Base-by-base conservation (phyloP, 1,140 invertebrate genomes). In the Reticulitermes speratus region DNA sequence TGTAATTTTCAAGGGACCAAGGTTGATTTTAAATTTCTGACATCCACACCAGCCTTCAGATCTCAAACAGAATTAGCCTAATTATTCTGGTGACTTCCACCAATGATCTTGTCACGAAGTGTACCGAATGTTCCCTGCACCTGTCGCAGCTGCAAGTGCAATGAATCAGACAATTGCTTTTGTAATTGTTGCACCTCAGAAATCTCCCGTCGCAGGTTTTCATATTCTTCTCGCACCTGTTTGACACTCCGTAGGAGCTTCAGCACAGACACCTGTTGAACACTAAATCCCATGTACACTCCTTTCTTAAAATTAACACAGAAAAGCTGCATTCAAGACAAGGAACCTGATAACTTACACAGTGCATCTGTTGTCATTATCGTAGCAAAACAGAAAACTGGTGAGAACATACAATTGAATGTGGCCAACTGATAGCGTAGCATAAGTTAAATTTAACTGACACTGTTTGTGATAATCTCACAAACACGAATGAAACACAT, bases 171-270 rank as follows among this genome's bases (percentile, higher is more conserved):
- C 86, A 93, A 90, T 89, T 94, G 93, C 88, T 92, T 93, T 87
- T 94, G 93, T 84, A 94, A 88, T 87, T 93, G 92, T 85, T 93
- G 93, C 87, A 93, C 91, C 87, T 94, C 93, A 75, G 91, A 90
- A 87, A 94, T 93, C 89, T 94, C 93, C 90, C 93, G 91, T 83
- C 92, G 91, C 82, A 94, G 89, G 38, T 91, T 92, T 88, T 93
- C 91, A 88, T 93, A 93, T 88, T 94, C 93, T 89, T 93, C 91
- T 89, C 90, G 92, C 38, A 94, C 93, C 89, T 93, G 92, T 83
- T 92, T 92, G 87, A 94, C 92, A 69, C 92, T 92, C 87, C 92
- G 92, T 69, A 94, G 89, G 84, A 94, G 89, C 88, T 92, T 91
- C 87, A 93, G 89, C 19, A 93, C 92, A 87, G 92, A 93, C 87